Percentiles rank a stretch among this genome's conserved stretches.
These are phyloP conservation scores for Bugula neritina DNA, from an alignment of 2,888 invertebrate genomes.

Conservation along the genomic window DNA sequence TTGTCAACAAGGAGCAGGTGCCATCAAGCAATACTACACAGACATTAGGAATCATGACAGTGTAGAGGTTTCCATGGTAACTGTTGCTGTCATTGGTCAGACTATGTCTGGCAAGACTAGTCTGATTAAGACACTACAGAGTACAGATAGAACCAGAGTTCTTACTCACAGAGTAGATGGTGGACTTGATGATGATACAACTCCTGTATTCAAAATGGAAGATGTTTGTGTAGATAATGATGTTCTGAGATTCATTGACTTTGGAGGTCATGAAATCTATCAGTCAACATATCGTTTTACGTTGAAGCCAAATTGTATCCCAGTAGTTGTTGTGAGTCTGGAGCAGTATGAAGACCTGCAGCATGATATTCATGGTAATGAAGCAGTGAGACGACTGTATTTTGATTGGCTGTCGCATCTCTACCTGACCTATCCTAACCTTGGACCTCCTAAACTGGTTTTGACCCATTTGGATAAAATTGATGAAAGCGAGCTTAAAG, in stretches of 20 bases:
- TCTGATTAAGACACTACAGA: background rate
- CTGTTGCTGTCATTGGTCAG: background rate
- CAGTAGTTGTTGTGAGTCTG: background rate
- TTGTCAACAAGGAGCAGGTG: background rate
- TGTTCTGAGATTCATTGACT: background rate
- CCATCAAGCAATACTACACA: background rate
- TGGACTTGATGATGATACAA: background rate
- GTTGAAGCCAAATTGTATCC: background rate
- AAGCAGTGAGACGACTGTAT: background rate
- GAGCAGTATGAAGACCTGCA: background rate
- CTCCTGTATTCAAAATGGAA: background rate
- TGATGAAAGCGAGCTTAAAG: background rate
- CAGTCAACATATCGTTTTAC: background rate
- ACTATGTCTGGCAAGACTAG: background rate
- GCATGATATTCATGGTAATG: background rate
- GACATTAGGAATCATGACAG: background rate
- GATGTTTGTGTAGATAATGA: background rate
- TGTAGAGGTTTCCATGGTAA: background rate
- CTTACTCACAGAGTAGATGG: background rate
- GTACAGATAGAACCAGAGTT: background rate
- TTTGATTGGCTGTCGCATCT: background rate
- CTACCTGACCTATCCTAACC: background rate
- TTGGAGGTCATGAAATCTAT: background rate
- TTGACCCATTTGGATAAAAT: background rate
- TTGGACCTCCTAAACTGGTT: background rate